These are phyloP conservation scores for Euglossa dilemma DNA, from an alignment of 1,140 invertebrate genomes.

Conservation along the genomic window DNA sequence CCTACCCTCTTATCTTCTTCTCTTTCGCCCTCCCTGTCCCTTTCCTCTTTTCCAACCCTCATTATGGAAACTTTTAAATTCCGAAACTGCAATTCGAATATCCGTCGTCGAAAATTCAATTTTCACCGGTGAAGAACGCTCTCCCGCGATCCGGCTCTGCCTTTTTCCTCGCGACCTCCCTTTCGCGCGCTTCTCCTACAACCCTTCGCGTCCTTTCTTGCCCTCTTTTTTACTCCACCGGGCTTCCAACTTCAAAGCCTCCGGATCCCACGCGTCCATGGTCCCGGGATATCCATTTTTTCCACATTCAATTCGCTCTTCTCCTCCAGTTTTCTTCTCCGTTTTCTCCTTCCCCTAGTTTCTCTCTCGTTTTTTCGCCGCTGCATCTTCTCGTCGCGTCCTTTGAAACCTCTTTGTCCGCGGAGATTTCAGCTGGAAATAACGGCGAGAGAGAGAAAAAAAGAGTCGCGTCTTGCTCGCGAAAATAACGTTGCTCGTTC, in stretches of 20 bases:
- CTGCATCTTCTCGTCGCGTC: conserved; percentile 6
- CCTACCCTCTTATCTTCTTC: neutral
- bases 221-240: too few species aligned
- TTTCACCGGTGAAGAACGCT: neutral
- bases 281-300: conserved; percentile 35
- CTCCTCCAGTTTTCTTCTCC: neutral
- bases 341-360: neutral
- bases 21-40: neutral
- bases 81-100: conserved; percentile 12
- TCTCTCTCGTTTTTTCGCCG: neutral
- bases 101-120: conserved; percentile 27
- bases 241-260: conserved; percentile 27
- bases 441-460: neutral
- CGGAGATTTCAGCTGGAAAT: conserved; percentile 31
- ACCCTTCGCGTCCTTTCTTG: neutral
- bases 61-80: neutral
- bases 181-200: neutral
- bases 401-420: conserved; percentile 30
- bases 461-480: neutral
- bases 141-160: neutral
- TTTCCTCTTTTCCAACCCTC: neutral
- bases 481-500: conserved; percentile 12
- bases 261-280: conserved; percentile 11
- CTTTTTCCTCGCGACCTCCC: neutral
- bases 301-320: conserved; percentile 37